Percentiles rank a stretch among this genome's conserved stretches.
Conservation (phyloP, 2,888 invertebrate species). For the Archaeoteleia sp. region DNA sequence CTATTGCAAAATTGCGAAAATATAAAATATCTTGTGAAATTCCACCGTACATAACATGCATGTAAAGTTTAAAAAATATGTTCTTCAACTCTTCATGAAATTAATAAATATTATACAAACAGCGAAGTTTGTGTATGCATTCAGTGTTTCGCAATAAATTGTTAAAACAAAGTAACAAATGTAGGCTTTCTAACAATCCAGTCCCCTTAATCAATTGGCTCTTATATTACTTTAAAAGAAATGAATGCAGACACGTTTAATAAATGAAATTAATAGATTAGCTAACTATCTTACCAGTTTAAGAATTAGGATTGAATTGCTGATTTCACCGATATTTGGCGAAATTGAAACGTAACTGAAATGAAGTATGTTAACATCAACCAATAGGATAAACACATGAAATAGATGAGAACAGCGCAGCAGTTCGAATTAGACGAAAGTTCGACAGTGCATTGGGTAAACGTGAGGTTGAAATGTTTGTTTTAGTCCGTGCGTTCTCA, state of each 20-base stretch:
- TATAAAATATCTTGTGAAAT: too few relatives aligned
- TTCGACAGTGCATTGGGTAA: slow-evolving; percentile 52
- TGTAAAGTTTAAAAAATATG: too few relatives aligned
- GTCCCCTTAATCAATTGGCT: too few relatives aligned
- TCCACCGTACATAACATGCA: too few relatives aligned
- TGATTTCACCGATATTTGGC: slow-evolving; percentile 19
- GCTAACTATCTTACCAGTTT: slow-evolving; percentile 1
- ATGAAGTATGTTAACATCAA: slow-evolving; percentile 44
- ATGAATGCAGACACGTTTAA: not conserved
- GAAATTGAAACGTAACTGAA: slow-evolving; percentile 45
- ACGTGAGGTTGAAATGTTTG: slow-evolving; percentile 50
- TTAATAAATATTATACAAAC: too few relatives aligned
- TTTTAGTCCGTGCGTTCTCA: slow-evolving; percentile 37
- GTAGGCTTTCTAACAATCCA: too few relatives aligned
- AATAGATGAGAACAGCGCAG: slow-evolving; percentile 49
- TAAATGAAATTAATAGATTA: slow-evolving; percentile 28
- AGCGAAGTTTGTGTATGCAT: too few relatives aligned
- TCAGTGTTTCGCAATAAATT: too few relatives aligned
- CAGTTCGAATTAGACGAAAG: slow-evolving; percentile 50
- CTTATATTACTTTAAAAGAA: too few relatives aligned
- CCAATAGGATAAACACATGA: slow-evolving; percentile 49
- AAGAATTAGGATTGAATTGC: slow-evolving; percentile 17
- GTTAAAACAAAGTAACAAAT: too few relatives aligned
- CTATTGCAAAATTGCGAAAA: too few relatives aligned
- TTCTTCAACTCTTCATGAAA: too few relatives aligned